Conservation (phyloP, 2,113 vertebrate genomes). For the Xiphophorus couchianus region DNA sequence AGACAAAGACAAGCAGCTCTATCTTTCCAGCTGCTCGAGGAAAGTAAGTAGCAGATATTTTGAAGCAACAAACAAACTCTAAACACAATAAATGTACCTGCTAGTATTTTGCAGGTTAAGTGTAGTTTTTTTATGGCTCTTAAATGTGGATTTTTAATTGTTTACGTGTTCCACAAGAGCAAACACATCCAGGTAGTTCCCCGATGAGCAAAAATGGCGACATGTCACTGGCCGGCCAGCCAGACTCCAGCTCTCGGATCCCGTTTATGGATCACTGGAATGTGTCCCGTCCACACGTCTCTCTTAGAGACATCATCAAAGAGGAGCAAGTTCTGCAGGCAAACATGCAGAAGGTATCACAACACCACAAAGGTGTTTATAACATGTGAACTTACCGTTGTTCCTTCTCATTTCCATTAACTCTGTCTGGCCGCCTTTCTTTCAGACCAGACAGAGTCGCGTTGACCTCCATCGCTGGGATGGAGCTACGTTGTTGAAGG, state of each 20-base stretch:
- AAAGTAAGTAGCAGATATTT: slow-evolving; percentile 77
- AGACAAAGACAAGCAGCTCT: slow-evolving; percentile 86
- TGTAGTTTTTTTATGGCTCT: not conserved
- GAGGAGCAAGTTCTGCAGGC: slow-evolving; percentile 92
- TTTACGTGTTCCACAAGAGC: slow-evolving; percentile 35
- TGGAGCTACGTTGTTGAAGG: slow-evolving; percentile 88
- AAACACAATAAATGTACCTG: not conserved
- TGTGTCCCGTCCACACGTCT: slow-evolving; percentile 83
- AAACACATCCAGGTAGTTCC: slow-evolving; percentile 20
- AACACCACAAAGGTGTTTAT: not conserved
- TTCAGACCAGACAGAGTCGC: slow-evolving; percentile 81
- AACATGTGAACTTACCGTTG: not conserved
- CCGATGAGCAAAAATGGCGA: slow-evolving; percentile 53
- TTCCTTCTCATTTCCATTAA: not conserved
- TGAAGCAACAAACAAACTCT: not conserved
- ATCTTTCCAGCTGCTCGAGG: slow-evolving; percentile 79
- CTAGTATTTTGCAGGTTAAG: no score
- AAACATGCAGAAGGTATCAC: slow-evolving; percentile 84
- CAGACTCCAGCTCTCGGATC: slow-evolving; percentile 67
- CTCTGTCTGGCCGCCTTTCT: not conserved
- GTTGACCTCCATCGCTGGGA: slow-evolving; percentile 82
- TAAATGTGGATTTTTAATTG: not conserved
- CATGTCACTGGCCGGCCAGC: slow-evolving; percentile 39
- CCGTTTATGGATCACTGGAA: slow-evolving; percentile 93
- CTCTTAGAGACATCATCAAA: slow-evolving; percentile 92